Evolutionary conservation across 1,140 invertebrate genomes (phyloP).

Genomic region (Drosophila baimaii): DNA sequence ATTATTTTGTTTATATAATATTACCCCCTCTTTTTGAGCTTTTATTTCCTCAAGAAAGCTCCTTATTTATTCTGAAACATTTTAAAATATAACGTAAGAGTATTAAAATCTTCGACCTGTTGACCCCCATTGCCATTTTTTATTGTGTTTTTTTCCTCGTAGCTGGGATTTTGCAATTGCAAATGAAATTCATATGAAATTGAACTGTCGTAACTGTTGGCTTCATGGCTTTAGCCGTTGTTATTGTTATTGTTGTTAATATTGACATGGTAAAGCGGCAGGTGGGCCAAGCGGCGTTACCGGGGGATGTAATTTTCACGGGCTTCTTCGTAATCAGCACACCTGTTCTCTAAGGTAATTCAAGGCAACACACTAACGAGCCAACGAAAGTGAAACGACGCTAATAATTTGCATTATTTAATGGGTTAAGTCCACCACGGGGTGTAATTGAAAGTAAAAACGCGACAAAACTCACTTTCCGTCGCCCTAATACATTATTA

Average conservation of each 20-base stretch:
- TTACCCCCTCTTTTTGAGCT: not conserved
- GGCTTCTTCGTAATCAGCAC: conserved; percentile 75
- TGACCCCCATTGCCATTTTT: not conserved
- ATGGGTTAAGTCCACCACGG: conserved; percentile 24
- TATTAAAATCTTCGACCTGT: conserved; percentile 22
- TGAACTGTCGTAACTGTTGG: conserved; percentile 57
- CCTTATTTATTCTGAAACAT: not conserved
- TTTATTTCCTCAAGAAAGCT: not conserved
- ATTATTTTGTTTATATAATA: not conserved
- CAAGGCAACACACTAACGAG: conserved; percentile 5
- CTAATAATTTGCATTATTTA: conserved; percentile 71
- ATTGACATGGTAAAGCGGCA: conserved; percentile 8
- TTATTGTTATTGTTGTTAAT: conserved; percentile 7
- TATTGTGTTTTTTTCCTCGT: conserved; percentile 16
- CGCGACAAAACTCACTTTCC: conserved; percentile 71
- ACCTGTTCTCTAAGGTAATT: conserved; percentile 64
- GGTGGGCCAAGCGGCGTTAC: not conserved
- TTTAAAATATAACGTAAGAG: not conserved
- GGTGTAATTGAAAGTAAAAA: conserved; percentile 70
- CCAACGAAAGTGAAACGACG: conserved; percentile 76
- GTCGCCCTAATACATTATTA: conserved; percentile 68
- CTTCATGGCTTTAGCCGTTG: not conserved
- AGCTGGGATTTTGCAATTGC: conserved; percentile 67
- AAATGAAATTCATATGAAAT: conserved; percentile 71
- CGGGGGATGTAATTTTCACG: conserved; percentile 62